Percentiles rank a stretch among this genome's conserved stretches.
Evolutionary conservation across 2,888 invertebrate genomes (phyloP).

Genomic region (Lochmaea crataegi): DNA sequence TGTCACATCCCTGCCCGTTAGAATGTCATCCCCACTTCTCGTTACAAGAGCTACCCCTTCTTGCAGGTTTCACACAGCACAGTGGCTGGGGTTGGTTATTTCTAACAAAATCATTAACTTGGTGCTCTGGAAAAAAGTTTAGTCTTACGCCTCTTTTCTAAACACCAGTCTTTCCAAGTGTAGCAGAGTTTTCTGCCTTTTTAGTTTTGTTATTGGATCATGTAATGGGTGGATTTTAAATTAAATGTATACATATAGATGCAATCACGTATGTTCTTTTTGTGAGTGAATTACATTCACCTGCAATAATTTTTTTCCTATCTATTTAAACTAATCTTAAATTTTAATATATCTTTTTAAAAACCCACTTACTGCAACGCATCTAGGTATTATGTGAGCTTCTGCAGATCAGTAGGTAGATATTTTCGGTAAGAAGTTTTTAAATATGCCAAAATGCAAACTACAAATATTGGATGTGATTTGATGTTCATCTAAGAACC

Average conservation of each 20-base stretch:
- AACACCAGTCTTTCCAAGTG: not conserved
- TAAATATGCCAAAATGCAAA: too few relatives aligned
- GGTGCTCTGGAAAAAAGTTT: slow-evolving; percentile 34
- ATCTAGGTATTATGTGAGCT: too few relatives aligned
- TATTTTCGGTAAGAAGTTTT: too few relatives aligned
- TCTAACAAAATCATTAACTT: slow-evolving; percentile 47
- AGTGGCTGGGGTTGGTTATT: slow-evolving; percentile 40
- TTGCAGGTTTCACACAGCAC: slow-evolving; percentile 33
- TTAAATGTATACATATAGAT: not conserved
- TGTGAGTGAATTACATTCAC: too few relatives aligned
- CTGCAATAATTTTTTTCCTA: too few relatives aligned
- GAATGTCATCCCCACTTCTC: slow-evolving; percentile 61
- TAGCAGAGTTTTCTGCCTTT: slow-evolving; percentile 27
- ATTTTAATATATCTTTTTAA: too few relatives aligned
- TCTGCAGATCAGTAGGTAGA: too few relatives aligned
- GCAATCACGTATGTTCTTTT: too few relatives aligned
- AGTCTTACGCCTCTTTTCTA: slow-evolving; percentile 24
- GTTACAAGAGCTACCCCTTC: slow-evolving; percentile 55
- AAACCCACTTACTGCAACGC: too few relatives aligned
- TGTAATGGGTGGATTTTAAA: not conserved
- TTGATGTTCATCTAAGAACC: too few relatives aligned
- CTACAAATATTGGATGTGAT: too few relatives aligned
- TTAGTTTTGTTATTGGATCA: slow-evolving; percentile 21
- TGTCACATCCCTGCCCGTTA: slow-evolving; percentile 67
- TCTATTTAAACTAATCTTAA: too few relatives aligned